Evolutionary conservation across 2,797 vertebrate species (phyloP).

Genomic region (Acrossocheilus fasciatus): DNA sequence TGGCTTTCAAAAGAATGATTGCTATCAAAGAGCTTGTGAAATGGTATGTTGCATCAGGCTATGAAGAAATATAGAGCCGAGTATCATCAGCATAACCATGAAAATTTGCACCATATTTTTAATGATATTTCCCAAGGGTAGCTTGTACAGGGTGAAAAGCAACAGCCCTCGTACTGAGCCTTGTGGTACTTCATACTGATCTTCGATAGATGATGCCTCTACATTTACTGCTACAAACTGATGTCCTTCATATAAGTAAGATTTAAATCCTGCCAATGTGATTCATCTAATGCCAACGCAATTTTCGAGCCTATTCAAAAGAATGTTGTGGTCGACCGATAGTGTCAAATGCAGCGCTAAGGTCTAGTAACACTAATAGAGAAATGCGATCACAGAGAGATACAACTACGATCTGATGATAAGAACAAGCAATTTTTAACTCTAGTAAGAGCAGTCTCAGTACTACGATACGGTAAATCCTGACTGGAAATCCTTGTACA

Average conservation of each 20-base stretch:
- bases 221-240: neutral
- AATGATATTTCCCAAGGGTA: too few relatives aligned
- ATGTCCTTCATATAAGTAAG: neutral
- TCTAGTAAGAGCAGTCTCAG: neutral
- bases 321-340: neutral
- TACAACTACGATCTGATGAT: too few relatives aligned
- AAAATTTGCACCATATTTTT: too few relatives aligned
- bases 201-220: too few relatives aligned
- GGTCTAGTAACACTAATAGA: neutral
- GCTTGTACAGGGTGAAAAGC: too few relatives aligned
- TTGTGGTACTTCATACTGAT: too few relatives aligned
- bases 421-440: neutral
- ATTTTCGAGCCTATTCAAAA: neutral
- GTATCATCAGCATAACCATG: too few relatives aligned
- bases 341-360: neutral
- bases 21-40: neutral
- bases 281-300: neutral
- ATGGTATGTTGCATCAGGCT: neutral
- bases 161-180: too few relatives aligned
- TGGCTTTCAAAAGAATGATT: neutral
- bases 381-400: neutral
- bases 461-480: neutral
- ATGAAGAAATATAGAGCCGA: neutral
- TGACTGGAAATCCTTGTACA: neutral
- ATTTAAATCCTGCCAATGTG: neutral